These are phyloP conservation scores for Acrocephalus arundinaceus DNA, from an alignment of 2,113 vertebrate genomes.

Conservation along the genomic window DNA sequence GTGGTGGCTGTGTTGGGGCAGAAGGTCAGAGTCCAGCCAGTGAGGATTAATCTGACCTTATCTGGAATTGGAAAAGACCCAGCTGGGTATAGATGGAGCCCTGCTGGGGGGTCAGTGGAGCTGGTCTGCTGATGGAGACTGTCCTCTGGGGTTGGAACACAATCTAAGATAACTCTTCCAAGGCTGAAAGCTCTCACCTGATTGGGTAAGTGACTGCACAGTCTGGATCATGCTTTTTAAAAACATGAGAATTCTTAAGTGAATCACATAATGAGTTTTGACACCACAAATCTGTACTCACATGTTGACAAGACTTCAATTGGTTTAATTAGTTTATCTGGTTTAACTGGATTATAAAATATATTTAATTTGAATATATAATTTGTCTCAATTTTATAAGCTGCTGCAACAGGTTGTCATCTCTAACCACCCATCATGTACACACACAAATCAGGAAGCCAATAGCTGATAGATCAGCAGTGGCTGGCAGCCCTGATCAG, in stretches of 20 bases:
- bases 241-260: not conserved
- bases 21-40: not conserved
- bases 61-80: not conserved
- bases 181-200: not conserved
- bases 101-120: not conserved
- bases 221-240: not conserved
- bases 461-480: not conserved
- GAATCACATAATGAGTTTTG: not conserved
- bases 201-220: not conserved
- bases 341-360: not conserved
- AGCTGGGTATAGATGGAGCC: not conserved
- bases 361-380: not conserved
- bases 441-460: not conserved
- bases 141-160: not conserved
- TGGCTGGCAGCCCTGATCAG: not conserved
- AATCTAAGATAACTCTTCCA: not conserved
- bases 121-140: fast-evolving
- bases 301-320: not conserved
- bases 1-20: not conserved
- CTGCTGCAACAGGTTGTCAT: not conserved
- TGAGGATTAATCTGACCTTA: not conserved
- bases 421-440: not conserved
- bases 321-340: not conserved
- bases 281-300: not conserved
- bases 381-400: not conserved